Percentiles rank a stretch among this genome's conserved stretches.
Evolutionary conservation across 1,140 invertebrate species (phyloP).

Genomic region (Calliopsis andreniformis): DNA sequence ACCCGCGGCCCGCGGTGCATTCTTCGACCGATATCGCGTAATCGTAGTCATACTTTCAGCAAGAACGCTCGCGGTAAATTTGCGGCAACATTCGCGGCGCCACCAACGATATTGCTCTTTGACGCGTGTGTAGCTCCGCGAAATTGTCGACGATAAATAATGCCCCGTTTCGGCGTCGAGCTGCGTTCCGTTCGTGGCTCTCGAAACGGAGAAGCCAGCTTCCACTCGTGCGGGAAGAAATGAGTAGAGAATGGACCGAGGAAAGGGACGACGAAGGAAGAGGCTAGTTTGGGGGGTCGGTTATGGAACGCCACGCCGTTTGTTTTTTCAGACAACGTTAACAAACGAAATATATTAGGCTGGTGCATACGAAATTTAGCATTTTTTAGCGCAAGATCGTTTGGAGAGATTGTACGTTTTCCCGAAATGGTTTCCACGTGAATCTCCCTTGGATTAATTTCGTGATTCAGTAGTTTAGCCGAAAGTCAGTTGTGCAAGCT

Average conservation of each 20-base stretch:
- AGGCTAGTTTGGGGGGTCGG: conserved; percentile 51
- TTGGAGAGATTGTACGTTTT: no score
- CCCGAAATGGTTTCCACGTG: no score
- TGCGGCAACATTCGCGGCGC: conserved; percentile 60
- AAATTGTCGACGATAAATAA: conserved; percentile 69
- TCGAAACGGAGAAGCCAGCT: neutral
- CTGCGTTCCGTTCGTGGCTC: conserved; percentile 3
- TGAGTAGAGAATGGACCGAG: conserved; percentile 4
- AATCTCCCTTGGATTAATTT: no score
- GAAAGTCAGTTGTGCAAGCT: no score
- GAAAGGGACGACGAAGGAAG: conserved; percentile 37
- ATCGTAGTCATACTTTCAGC: conserved; percentile 17
- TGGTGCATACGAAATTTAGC: conserved; percentile 30
- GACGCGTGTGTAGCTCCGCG: conserved; percentile 54
- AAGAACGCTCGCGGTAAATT: conserved; percentile 28
- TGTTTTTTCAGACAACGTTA: conserved; percentile 67
- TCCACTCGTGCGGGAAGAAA: neutral
- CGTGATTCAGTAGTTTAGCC: no score
- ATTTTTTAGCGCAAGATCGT: no score
- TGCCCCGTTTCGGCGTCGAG: neutral
- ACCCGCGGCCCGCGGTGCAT: neutral
- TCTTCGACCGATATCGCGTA: neutral
- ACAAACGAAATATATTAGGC: conserved; percentile 54
- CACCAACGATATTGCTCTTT: conserved; percentile 72
- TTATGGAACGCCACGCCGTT: conserved; percentile 38